Evolutionary conservation across 2,888 invertebrate genomes (phyloP).

Genomic region (Lycophotia porphyrea): DNA sequence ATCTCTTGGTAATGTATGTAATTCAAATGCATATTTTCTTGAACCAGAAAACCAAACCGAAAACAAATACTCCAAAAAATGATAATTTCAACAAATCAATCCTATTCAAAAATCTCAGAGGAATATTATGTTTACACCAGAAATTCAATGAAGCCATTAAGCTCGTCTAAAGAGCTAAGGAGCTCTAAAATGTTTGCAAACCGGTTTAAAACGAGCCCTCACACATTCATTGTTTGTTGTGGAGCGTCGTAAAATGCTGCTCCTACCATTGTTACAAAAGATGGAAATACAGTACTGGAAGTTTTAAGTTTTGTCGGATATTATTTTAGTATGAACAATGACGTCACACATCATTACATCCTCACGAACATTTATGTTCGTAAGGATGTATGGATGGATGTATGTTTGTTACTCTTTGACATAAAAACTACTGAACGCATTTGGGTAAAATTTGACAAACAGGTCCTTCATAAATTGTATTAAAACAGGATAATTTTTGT

Average conservation of each 20-base stretch:
- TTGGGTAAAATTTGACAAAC: not conserved
- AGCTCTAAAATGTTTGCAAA: constrained; percentile 32
- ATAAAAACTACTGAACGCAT: not conserved
- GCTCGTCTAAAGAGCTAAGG: not conserved
- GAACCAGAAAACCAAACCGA: too few species aligned
- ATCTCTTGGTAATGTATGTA: too few species aligned
- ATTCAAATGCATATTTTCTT: too few species aligned
- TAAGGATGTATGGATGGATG: too few species aligned
- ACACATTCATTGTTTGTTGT: constrained; percentile 42
- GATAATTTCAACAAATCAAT: constrained; percentile 8
- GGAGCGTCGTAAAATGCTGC: constrained; percentile 18
- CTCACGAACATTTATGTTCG: too few species aligned
- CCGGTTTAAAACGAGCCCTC: constrained; percentile 13
- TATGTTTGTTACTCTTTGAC: too few species aligned
- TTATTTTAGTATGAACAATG: not conserved
- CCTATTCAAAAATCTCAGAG: not conserved
- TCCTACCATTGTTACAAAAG: constrained; percentile 16
- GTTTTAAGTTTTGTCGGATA: not conserved
- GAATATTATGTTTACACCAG: constrained; percentile 6
- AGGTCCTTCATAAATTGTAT: not conserved
- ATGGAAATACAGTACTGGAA: not conserved
- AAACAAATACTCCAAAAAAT: not conserved
- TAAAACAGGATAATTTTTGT: too few species aligned
- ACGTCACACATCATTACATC: too few species aligned
- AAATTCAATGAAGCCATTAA: constrained; percentile 9